A percentile compares a stretch with the other conserved stretches of the same genome.
Conservation (phyloP, 2,888 invertebrate genomes). For the Drosophila anceps region DNA sequence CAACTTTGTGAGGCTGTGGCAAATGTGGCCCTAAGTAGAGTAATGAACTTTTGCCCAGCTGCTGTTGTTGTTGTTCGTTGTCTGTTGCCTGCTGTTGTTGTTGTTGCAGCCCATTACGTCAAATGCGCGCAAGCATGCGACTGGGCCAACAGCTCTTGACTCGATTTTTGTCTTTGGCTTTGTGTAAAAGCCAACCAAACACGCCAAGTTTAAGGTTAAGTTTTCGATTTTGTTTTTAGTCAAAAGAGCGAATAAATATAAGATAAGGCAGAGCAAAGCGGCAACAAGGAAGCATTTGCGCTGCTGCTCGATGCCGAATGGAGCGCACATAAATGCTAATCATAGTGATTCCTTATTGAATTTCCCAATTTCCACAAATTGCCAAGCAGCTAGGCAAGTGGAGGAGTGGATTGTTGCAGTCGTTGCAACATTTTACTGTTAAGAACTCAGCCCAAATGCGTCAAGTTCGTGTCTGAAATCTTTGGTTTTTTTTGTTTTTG, state of each 20-base stretch:
- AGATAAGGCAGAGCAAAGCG: neutral
- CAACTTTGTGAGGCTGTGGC: constrained; percentile 65
- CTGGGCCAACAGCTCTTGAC: constrained; percentile 52
- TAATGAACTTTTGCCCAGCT: constrained; percentile 74
- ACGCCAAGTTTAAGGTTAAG: constrained; percentile 76
- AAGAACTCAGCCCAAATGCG: constrained; percentile 63
- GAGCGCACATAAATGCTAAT: constrained; percentile 72
- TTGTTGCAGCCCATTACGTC: constrained; percentile 71
- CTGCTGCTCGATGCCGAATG: constrained; percentile 31
- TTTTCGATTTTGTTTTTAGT: constrained; percentile 71
- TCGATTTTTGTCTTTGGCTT: constrained; percentile 24
- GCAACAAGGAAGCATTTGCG: constrained; percentile 67
- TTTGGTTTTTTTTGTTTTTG: constrained; percentile 41
- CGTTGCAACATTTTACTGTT: constrained; percentile 63
- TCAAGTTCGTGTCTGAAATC: constrained; percentile 73
- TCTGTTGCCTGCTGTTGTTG: constrained; percentile 29
- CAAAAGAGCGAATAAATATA: constrained; percentile 13
- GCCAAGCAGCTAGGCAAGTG: constrained; percentile 45
- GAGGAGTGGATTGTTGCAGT: constrained; percentile 17
- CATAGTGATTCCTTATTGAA: constrained; percentile 80
- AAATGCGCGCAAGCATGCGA: constrained; percentile 68
- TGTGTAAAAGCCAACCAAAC: constrained; percentile 36
- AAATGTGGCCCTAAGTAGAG: constrained; percentile 73
- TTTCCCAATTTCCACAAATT: constrained; percentile 59
- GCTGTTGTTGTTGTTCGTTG: constrained; percentile 28